These are phyloP conservation scores for Coenonympha arcania DNA, from an alignment of 2,888 invertebrate genomes.

Conservation along the genomic window DNA sequence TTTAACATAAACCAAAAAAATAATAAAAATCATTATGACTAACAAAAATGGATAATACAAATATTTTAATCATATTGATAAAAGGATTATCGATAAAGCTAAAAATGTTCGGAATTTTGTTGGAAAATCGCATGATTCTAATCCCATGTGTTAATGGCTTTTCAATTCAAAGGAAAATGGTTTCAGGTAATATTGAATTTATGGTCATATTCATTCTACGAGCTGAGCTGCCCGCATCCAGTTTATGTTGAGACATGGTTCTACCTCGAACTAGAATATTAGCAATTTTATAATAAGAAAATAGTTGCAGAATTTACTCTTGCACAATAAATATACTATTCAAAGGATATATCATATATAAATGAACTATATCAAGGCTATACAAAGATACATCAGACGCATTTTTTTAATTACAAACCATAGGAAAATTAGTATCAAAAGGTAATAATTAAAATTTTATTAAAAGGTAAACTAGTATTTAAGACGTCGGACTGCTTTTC, in stretches of 20 bases:
- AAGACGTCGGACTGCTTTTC: too few relatives aligned
- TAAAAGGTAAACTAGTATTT: too few relatives aligned
- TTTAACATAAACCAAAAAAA: too few relatives aligned
- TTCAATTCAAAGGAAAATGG: constrained; percentile 34
- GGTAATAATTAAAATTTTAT: too few relatives aligned
- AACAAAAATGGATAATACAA: too few relatives aligned
- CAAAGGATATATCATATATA: too few relatives aligned
- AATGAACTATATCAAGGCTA: too few relatives aligned
- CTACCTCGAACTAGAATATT: not conserved
- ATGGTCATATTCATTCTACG: constrained; percentile 27
- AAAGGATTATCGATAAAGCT: not conserved
- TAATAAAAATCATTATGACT: too few relatives aligned
- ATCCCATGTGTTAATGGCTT: constrained; percentile 30
- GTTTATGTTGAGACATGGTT: not conserved
- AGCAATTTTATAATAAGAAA: not conserved
- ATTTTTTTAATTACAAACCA: too few relatives aligned
- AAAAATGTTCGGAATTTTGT: constrained; percentile 17
- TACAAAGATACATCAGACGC: too few relatives aligned
- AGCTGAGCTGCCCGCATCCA: constrained; percentile 20
- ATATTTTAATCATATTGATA: not conserved
- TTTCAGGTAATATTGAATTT: constrained; percentile 31
- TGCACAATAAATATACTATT: not conserved
- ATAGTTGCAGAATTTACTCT: not conserved
- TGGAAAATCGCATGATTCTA: constrained; percentile 14
- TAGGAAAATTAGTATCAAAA: too few relatives aligned